Percentiles rank a stretch among this genome's conserved stretches.
Conservation (phyloP, 2,888 invertebrate genomes). For the Orchesellides sinensis region DNA sequence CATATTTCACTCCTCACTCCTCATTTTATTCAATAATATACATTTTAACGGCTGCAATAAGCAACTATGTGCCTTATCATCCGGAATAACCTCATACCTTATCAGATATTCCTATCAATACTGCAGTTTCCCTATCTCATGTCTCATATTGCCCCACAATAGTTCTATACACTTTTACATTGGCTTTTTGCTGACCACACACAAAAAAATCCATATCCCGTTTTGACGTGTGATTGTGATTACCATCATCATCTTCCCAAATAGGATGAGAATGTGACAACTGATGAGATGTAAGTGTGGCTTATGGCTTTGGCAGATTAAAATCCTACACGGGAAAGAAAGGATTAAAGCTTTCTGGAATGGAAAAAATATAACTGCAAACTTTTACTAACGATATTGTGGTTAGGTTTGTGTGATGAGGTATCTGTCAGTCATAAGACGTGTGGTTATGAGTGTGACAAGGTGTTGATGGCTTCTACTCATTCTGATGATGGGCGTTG, state of each 20-base stretch:
- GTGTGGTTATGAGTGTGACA: slow-evolving; percentile 33
- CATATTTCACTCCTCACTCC: slow-evolving; percentile 12
- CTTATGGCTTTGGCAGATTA: too few relatives aligned
- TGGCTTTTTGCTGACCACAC: neutral
- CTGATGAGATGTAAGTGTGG: neutral
- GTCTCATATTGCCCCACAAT: too few relatives aligned
- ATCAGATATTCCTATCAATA: too few relatives aligned
- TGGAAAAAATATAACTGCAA: neutral
- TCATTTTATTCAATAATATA: too few relatives aligned
- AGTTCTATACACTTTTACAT: neutral
- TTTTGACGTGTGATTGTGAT: slow-evolving; percentile 6
- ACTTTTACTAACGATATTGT: neutral
- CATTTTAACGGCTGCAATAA: too few relatives aligned
- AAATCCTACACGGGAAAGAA: too few relatives aligned
- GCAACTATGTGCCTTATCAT: too few relatives aligned
- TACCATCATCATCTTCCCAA: too few relatives aligned
- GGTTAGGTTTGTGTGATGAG: neutral
- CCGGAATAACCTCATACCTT: too few relatives aligned
- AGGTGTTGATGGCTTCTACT: slow-evolving; percentile 51
- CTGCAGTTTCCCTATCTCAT: neutral
- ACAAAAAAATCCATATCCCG: slow-evolving; percentile 1
- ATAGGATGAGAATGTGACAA: neutral
- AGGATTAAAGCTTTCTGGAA: neutral
- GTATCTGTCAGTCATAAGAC: slow-evolving; percentile 53
- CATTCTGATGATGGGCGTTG: slow-evolving; percentile 61